A percentile compares a stretch with the other conserved stretches of the same genome.
These are phyloP conservation scores for Latrodectus elegans DNA, from an alignment of 2,888 invertebrate genomes.

Conservation along the genomic window DNA sequence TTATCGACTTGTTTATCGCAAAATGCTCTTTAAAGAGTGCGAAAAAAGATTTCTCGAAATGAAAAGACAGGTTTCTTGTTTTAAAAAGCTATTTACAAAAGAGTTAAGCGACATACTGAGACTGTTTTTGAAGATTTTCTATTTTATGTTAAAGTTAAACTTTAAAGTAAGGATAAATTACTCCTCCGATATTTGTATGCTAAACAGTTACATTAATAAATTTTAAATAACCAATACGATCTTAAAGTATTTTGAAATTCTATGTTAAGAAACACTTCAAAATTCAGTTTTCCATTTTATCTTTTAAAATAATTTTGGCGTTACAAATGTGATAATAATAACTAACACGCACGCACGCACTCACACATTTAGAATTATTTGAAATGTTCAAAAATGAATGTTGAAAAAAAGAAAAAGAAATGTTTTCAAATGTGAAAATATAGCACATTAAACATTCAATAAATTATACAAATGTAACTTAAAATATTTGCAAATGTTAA, in stretches of 20 bases:
- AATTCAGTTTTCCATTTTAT: too few relatives aligned
- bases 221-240: background rate
- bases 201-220: background rate
- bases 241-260: background rate
- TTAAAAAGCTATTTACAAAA: slow-evolving; percentile 7
- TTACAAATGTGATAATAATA: too few relatives aligned
- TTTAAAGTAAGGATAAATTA: background rate
- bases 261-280: background rate
- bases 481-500: too few relatives aligned
- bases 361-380: too few relatives aligned
- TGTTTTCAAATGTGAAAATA: too few relatives aligned
- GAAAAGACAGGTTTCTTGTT: slow-evolving; percentile 20
- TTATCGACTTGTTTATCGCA: slow-evolving; percentile 21
- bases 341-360: too few relatives aligned
- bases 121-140: background rate
- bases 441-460: too few relatives aligned
- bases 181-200: background rate
- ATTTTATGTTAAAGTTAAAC: background rate
- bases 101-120: background rate
- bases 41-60: background rate
- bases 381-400: too few relatives aligned
- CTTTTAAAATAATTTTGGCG: too few relatives aligned
- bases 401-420: too few relatives aligned
- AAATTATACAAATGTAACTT: too few relatives aligned
- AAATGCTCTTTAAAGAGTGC: slow-evolving; percentile 11